These are phyloP conservation scores for Hippocampus guttulatus DNA, from an alignment of 2,113 vertebrate species.

Conservation along the genomic window DNA sequence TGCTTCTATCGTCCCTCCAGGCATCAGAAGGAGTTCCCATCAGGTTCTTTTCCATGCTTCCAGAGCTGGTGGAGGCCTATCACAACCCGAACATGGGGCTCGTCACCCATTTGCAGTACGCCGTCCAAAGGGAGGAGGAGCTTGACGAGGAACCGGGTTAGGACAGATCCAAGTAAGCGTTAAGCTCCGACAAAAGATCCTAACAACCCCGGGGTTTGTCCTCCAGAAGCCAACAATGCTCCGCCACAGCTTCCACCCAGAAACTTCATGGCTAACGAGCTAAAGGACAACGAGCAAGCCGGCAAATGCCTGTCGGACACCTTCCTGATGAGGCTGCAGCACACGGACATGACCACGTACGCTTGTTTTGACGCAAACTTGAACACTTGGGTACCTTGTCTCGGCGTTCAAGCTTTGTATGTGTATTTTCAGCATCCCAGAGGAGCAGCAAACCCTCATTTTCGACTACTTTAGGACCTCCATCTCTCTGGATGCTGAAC, in stretches of 20 bases:
- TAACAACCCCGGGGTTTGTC: slow-evolving; percentile 6
- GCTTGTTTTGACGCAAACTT: slow-evolving; percentile 11
- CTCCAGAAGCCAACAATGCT: slow-evolving; percentile 69
- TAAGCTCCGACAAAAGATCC: background rate
- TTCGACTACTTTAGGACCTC: slow-evolving; percentile 84
- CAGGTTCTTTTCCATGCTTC: slow-evolving; percentile 81
- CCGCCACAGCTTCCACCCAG: slow-evolving; percentile 89
- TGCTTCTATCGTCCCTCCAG: slow-evolving; percentile 61
- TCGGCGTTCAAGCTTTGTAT: background rate
- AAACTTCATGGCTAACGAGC: slow-evolving; percentile 71
- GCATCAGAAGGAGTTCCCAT: slow-evolving; percentile 92
- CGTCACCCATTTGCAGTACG: slow-evolving; percentile 86
- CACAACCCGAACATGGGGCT: slow-evolving; percentile 91
- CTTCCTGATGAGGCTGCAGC: slow-evolving; percentile 80
- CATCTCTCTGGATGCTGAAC: slow-evolving; percentile 80
- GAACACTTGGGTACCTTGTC: background rate
- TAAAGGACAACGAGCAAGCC: slow-evolving; percentile 76
- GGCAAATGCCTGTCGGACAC: slow-evolving; percentile 75
- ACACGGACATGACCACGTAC: slow-evolving; percentile 82
- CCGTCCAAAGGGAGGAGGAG: slow-evolving; percentile 85
- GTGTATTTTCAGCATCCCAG: slow-evolving; percentile 71
- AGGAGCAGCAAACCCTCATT: slow-evolving; percentile 85
- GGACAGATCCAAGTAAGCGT: background rate
- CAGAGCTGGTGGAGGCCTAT: slow-evolving; percentile 93
- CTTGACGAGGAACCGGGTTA: slow-evolving; percentile 84